Evolutionary conservation across 1,140 invertebrate genomes (phyloP).

Genomic region (Trachelipus rathkii): DNA sequence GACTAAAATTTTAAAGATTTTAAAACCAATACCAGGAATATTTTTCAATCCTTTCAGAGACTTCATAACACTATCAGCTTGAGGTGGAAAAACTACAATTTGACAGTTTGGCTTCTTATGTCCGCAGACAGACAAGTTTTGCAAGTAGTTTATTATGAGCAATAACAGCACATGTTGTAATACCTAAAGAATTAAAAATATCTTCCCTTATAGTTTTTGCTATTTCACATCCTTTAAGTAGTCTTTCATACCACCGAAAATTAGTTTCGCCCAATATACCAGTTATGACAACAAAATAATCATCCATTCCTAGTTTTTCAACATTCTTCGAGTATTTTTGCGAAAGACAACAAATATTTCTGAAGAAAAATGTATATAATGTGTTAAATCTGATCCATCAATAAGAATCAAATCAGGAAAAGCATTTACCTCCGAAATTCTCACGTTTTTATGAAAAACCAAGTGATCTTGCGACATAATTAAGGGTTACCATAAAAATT

Average conservation of each 20-base stretch:
- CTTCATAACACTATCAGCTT: constrained; percentile 61
- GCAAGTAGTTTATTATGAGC: constrained; percentile 77
- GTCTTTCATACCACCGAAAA: constrained; percentile 62
- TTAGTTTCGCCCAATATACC: constrained; percentile 61
- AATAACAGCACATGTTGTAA: constrained; percentile 75
- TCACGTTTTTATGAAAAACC: constrained; percentile 71
- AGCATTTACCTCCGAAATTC: constrained; percentile 61
- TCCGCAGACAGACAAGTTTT: constrained; percentile 68
- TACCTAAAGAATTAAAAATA: constrained; percentile 61
- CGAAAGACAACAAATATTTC: constrained; percentile 63
- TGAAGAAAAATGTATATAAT: constrained; percentile 66
- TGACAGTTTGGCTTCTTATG: constrained; percentile 74
- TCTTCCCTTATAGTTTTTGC: constrained; percentile 65
- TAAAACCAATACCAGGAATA: constrained; percentile 69
- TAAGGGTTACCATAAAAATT: constrained; percentile 71
- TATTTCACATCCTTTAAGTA: constrained; percentile 63
- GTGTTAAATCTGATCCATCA: constrained; percentile 69
- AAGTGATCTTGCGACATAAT: constrained; percentile 66
- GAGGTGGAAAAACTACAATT: constrained; percentile 67
- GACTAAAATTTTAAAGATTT: constrained; percentile 61
- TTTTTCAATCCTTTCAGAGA: constrained; percentile 56
- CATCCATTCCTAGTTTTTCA: constrained; percentile 73
- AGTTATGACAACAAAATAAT: constrained; percentile 72
- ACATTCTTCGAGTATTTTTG: constrained; percentile 63
- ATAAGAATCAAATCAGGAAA: constrained; percentile 66